Conservation (phyloP, 1,140 invertebrate species). For the Drosophila pallidifrons region DNA sequence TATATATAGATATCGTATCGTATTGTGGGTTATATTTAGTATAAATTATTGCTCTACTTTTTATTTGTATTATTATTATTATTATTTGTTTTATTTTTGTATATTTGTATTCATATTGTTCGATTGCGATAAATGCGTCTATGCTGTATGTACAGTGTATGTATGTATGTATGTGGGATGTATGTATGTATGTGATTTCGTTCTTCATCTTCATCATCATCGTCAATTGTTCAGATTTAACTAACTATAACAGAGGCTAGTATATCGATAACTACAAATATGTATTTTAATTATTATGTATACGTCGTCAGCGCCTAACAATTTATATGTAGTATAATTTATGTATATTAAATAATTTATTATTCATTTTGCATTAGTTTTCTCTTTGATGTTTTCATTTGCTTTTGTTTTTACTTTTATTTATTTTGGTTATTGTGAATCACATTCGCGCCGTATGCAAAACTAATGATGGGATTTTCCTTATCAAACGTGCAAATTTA, state of each 20-base stretch:
- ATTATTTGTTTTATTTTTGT: slow-evolving; percentile 14
- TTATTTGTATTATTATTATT: slow-evolving; percentile 50
- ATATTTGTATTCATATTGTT: slow-evolving; percentile 34
- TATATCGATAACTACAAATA: slow-evolving; percentile 47
- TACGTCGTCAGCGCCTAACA: slow-evolving; percentile 43
- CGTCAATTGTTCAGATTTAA: slow-evolving; percentile 55
- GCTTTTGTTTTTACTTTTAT: slow-evolving; percentile 17
- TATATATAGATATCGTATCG: slow-evolving; percentile 47
- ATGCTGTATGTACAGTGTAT: slow-evolving; percentile 73
- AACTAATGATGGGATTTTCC: slow-evolving; percentile 27
- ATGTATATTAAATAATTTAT: slow-evolving; percentile 46
- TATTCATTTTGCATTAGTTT: slow-evolving; percentile 44
- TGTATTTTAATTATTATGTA: slow-evolving; percentile 37
- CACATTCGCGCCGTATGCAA: slow-evolving; percentile 62
- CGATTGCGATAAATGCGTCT: slow-evolving; percentile 50
- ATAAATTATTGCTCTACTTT: slow-evolving; percentile 77
- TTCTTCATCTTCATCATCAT: slow-evolving; percentile 7
- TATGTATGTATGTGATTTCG: slow-evolving; percentile 41
- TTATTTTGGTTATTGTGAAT: slow-evolving; percentile 47
- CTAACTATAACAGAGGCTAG: slow-evolving; percentile 76
- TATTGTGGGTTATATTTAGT: slow-evolving; percentile 34
- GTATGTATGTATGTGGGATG: slow-evolving; percentile 33
- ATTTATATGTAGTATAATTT: slow-evolving; percentile 38
- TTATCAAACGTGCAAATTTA: background rate
- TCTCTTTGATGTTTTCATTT: slow-evolving; percentile 22